phyloP scores from a whole-genome alignment of 2,888 invertebrate species.

The Xylophagus ater region DNA sequence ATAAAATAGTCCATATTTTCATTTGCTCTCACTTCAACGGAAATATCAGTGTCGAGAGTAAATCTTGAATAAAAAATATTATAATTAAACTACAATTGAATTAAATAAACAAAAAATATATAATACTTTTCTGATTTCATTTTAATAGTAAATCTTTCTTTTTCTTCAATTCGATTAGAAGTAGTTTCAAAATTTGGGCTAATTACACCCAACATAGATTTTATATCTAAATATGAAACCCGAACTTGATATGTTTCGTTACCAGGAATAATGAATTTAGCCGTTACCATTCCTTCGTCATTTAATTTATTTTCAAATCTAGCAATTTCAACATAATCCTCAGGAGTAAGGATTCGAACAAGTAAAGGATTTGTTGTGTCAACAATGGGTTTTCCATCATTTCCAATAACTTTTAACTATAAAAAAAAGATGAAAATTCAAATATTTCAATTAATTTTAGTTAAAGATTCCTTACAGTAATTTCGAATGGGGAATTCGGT shows the following conservation, averaged over 20 bases:
- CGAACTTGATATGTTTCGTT: too few relatives aligned
- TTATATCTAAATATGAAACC: slow-evolving; percentile 17
- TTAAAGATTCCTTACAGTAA: slow-evolving; percentile 50
- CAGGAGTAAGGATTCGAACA: slow-evolving; percentile 32
- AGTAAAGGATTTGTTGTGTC: slow-evolving; percentile 46
- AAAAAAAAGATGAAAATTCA: background rate
- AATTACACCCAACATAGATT: too few relatives aligned
- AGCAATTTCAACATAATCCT: slow-evolving; percentile 6
- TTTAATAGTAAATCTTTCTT: slow-evolving; percentile 11
- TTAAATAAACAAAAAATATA: background rate
- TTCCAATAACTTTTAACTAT: slow-evolving; percentile 55
- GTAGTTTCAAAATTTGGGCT: too few relatives aligned
- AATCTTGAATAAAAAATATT: slow-evolving; percentile 41
- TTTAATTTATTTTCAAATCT: slow-evolving; percentile 39
- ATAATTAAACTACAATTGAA: too few relatives aligned
- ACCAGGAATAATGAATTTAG: slow-evolving; percentile 50
- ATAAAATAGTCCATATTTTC: slow-evolving; percentile 64
- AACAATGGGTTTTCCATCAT: slow-evolving; percentile 56
- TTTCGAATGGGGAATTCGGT: slow-evolving; percentile 72
- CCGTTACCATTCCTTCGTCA: slow-evolving; percentile 50
- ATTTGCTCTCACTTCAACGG: slow-evolving; percentile 65
- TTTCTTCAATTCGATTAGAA: too few relatives aligned
- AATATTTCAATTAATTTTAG: background rate
- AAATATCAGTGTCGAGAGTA: slow-evolving; percentile 58
- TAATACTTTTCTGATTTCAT: background rate